Conservation (phyloP, 2,888 invertebrate genomes). For the Machimus rusticus region DNA sequence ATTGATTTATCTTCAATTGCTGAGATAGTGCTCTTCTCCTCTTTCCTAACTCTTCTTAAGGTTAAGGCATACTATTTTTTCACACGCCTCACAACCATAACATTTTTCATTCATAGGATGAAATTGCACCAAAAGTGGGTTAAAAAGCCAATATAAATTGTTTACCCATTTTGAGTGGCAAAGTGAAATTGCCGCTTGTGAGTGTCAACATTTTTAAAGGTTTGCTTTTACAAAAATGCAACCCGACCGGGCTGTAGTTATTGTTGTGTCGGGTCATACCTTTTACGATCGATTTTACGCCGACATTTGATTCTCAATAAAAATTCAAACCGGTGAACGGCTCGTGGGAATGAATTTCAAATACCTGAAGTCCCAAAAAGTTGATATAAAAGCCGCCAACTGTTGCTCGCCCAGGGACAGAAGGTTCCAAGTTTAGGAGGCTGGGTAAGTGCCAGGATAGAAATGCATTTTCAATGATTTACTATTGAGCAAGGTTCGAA, state of each 20-base stretch:
- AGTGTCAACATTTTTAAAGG: not conserved
- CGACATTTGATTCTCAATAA: not conserved
- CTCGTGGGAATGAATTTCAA: not conserved
- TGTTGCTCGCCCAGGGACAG: not conserved
- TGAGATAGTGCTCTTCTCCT: not conserved
- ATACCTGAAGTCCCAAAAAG: not conserved
- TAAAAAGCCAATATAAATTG: not conserved
- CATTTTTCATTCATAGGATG: not conserved
- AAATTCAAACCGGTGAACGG: not conserved
- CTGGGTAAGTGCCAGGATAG: not conserved
- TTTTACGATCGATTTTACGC: not conserved
- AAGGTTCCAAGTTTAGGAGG: not conserved
- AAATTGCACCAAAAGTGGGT: not conserved
- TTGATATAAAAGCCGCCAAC: not conserved
- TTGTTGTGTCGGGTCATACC: not conserved
- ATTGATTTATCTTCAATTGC: not conserved
- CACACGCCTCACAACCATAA: not conserved
- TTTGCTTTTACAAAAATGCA: not conserved
- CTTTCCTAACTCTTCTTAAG: not conserved
- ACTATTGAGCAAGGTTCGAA: not conserved
- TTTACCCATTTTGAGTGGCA: not conserved
- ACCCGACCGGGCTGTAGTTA: not conserved
- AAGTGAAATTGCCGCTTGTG: not conserved
- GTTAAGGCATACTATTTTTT: not conserved
- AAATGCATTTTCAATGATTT: not conserved